Conservation (phyloP, 2,113 vertebrate genomes). For the Oxyura jamaicensis region DNA sequence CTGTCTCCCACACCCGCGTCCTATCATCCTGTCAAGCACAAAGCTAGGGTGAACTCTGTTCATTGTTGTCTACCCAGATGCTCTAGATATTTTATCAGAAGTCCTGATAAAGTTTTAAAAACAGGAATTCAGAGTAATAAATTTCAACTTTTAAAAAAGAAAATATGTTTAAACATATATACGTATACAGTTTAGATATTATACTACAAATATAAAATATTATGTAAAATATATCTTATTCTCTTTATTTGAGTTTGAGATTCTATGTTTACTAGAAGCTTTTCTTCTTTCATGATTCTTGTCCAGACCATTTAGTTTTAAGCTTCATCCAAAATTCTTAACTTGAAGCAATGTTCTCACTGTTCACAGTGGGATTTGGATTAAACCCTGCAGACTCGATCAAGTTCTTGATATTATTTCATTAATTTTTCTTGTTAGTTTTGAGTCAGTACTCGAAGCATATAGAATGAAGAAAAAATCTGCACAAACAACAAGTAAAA, state of each 20-base stretch:
- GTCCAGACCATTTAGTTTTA: neutral
- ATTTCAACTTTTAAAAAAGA: slow-evolving; percentile 8
- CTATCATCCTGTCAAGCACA: neutral
- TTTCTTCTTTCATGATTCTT: neutral
- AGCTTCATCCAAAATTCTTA: neutral
- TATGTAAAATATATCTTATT: neutral
- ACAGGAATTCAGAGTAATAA: slow-evolving; percentile 12
- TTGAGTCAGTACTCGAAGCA: neutral
- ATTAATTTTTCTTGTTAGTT: neutral
- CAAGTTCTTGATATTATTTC: neutral
- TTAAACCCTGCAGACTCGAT: neutral
- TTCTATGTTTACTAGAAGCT: neutral
- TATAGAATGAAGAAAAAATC: neutral
- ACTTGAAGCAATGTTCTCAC: neutral
- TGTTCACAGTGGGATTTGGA: neutral
- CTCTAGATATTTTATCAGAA: slow-evolving; percentile 10
- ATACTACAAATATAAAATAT: neutral
- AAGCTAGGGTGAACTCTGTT: slow-evolving; percentile 1
- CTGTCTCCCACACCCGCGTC: neutral
- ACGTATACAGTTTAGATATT: neutral
- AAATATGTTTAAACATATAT: neutral
- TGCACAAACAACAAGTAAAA: neutral
- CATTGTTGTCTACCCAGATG: slow-evolving; percentile 12
- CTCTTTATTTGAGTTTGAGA: neutral
- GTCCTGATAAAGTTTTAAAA: slow-evolving; percentile 32